Evolutionary conservation across 1,140 invertebrate species (phyloP), one percentile per base, ranked within the genome.

Genomic region (Mesaphorura yosii): DNA sequence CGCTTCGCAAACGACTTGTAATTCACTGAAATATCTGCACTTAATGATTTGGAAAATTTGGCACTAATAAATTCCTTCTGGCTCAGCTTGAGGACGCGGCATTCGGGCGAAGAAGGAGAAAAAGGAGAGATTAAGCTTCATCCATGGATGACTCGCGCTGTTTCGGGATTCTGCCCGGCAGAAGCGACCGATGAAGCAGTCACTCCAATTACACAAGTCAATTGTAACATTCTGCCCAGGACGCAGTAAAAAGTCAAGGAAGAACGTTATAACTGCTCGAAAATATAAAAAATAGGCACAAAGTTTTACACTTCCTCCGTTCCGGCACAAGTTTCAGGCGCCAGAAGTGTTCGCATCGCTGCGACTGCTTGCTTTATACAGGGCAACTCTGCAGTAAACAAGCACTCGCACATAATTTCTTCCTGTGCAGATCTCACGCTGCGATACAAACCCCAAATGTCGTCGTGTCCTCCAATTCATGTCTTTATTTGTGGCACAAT

Each of bases 21-120:
- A 62, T 64, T 62, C 62, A 64, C 62, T 61, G 56, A 61, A 62
- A 64, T 62, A 62, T 62, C 62, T 59, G 62, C 53, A 61, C 53
- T 61, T 64, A 64, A 64, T 64, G 62, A 60, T 58, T 64, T 64
- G 62, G 62, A 64, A 64, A 64, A 64, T 64, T 64, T 64, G 62
- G 59, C 62, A 64, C 62, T 64, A 64, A 64, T 64, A 64, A 64
- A 64, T 64, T 64, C 57, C 62, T 64, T 59, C 51, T 58, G 52
- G 53, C 55, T 48, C 56, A 55, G 40, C 37, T 50, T 40, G 37
- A 45, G 51, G 44, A 27, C 31, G 37, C 47, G n/a, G n/a, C n/a
- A n/a, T n/a, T n/a, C n/a, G n/a, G n/a, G n/a, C n/a, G n/a, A n/a
- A n/a, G n/a, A n/a, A n/a, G n/a, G n/a, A n/a, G 48, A 17, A 27